phyloP scores from a whole-genome alignment of 2,113 vertebrate species.

The Struthidea cinerea region DNA sequence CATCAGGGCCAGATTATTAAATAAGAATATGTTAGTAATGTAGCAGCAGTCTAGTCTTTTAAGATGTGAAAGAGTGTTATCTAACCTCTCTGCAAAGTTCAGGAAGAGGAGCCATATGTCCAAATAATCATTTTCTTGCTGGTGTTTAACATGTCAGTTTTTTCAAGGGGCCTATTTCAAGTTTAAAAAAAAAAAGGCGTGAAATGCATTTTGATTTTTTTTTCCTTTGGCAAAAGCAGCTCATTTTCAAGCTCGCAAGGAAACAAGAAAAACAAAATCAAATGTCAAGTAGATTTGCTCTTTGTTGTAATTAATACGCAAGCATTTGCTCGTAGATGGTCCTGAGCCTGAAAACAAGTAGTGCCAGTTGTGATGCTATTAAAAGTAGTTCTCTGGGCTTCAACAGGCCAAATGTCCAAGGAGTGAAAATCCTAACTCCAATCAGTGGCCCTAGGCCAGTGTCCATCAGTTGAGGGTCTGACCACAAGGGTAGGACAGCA shows the following conservation, averaged over 20 bases:
- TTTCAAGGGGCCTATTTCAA: constrained; percentile 51
- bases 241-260: constrained; percentile 56
- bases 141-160: constrained; percentile 59
- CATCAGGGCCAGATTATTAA: constrained; percentile 3
- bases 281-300: constrained; percentile 68
- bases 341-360: constrained; percentile 11
- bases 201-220: constrained; percentile 32
- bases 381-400: not conserved
- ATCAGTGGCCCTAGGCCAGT: not conserved
- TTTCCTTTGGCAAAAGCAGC: constrained; percentile 47
- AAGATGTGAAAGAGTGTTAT: constrained; percentile 58
- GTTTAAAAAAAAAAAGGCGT: constrained; percentile 20
- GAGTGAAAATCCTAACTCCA: not conserved
- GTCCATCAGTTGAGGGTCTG: not conserved
- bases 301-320: constrained; percentile 63
- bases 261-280: constrained; percentile 67
- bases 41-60: constrained; percentile 51
- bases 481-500: not conserved
- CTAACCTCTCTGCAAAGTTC: constrained; percentile 55
- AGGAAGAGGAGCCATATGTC: constrained; percentile 64
- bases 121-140: constrained; percentile 59
- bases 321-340: constrained; percentile 21
- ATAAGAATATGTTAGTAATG: constrained; percentile 53
- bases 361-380: not conserved
- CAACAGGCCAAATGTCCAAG: not conserved